Evolutionary conservation across 2,888 invertebrate genomes (phyloP), one percentile per base, ranked within the genome.

Genomic region (Trisateles emortualis): DNA sequence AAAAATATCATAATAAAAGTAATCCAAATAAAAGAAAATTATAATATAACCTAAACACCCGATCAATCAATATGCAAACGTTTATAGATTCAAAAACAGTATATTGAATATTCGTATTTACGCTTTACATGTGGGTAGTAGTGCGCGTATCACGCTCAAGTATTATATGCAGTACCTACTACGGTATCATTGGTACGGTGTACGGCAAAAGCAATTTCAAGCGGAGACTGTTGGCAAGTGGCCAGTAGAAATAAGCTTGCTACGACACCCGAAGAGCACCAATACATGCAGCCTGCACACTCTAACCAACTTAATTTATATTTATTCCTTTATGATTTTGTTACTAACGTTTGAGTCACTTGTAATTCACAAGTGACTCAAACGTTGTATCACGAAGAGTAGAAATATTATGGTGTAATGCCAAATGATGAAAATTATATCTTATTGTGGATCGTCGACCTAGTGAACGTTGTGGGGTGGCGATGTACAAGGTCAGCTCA

Each of bases 231-330:
- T 83, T 92, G 92, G 92, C 92, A 82, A 64, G 65, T 74, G 76
- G 86, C 92, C 92, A 91, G 87, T 78, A 76, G 89, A 86, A 90
- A 90, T 90, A 89, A 89, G 90, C 91, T 88, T 74, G 79, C 85
- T 79, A 80, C 85, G 84, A 87, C 87, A 86, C 84, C 79, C 82
- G 74, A 74, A 81, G 80, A 83, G 80, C 77, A 78, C 83, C 81
- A 79, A 80, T 86, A 88, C 83, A 84, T 83, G 79, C 78, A 82
- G 78, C 77, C 78, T 83, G 77, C 69, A 72, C 74, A 76, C 77
- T 77, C 76, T 76, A 72, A 76, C 74, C 63, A 59, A 79, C 78
- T 81, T 81, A 83, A 83, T 80, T 76, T 72, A 71, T 74, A 72
- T 73, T 63, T 68, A 68, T 66, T 59, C 45, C 47, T 65, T 58